Percentiles rank a stretch among this genome's conserved stretches.
These are phyloP conservation scores for Rhaphigaster nebulosa DNA, from an alignment of 2,888 invertebrate species.

Conservation along the genomic window DNA sequence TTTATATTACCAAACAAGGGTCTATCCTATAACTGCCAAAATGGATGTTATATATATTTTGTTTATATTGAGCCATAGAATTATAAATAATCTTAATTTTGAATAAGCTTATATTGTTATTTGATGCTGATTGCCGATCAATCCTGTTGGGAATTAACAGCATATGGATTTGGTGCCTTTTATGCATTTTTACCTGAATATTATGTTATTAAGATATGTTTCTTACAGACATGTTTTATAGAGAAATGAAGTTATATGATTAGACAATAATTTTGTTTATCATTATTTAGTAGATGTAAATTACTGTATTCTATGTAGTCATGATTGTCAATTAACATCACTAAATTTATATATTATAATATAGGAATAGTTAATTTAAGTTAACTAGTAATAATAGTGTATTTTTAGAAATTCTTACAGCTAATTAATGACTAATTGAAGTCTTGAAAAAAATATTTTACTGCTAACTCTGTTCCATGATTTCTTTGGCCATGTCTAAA, in stretches of 20 bases:
- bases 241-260: conserved; percentile 24
- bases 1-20: neutral
- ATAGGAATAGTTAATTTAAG: conserved; percentile 34
- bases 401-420: neutral
- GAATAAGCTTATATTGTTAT: neutral
- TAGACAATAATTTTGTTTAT: conserved; percentile 38
- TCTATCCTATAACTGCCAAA: conserved; percentile 28
- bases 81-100: conserved; percentile 22
- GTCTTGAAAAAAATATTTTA: neutral
- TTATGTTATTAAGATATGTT: conserved; percentile 25
- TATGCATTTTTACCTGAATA: neutral
- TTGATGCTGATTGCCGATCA: conserved; percentile 20
- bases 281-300: neutral
- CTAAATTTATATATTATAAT: conserved; percentile 22
- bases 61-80: neutral
- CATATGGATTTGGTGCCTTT: conserved; percentile 38
- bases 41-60: neutral
- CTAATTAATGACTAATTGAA: conserved; percentile 13
- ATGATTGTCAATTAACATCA: conserved; percentile 46
- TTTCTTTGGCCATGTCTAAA: neutral
- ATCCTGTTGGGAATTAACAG: conserved; percentile 2
- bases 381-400: conserved; percentile 23
- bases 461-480: neutral
- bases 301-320: conserved; percentile 29
- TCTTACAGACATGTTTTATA: neutral